A percentile compares a stretch with the other conserved stretches of the same genome.
phyloP scores from a whole-genome alignment of 2,797 vertebrate genomes.

The Lophius americanus region DNA sequence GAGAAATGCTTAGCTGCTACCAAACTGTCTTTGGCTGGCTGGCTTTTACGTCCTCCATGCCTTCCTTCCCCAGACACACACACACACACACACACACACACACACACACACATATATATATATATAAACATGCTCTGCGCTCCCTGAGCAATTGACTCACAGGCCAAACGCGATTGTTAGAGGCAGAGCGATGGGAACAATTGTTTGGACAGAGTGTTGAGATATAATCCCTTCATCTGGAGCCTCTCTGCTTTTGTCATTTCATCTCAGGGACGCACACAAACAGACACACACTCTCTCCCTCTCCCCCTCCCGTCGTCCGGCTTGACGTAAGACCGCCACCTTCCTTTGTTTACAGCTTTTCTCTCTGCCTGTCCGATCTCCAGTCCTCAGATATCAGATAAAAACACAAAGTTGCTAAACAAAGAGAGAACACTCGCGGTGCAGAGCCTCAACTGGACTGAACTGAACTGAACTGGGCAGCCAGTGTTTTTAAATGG shows the following conservation, averaged over 20 bases:
- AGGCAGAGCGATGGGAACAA: slow-evolving; percentile 66
- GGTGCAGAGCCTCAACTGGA: neutral
- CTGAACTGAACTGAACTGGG: no score
- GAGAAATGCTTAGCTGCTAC: no score
- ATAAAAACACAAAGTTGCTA: slow-evolving; percentile 13
- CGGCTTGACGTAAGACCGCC: slow-evolving; percentile 29
- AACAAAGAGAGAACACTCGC: neutral
- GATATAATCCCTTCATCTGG: slow-evolving; percentile 80
- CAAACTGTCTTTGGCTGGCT: no score
- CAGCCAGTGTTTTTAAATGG: neutral
- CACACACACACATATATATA: slow-evolving; percentile 1
- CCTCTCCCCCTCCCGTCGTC: neutral
- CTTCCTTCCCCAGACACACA: no score
- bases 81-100: neutral
- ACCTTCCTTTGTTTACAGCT: slow-evolving; percentile 44
- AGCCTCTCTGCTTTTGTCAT: slow-evolving; percentile 45
- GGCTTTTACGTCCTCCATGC: no score
- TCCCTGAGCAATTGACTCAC: slow-evolving; percentile 48
- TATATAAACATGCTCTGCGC: neutral
- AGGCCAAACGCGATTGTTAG: slow-evolving; percentile 60
- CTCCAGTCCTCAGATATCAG: slow-evolving; percentile 19
- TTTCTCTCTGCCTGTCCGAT: slow-evolving; percentile 17
- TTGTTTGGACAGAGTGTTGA: slow-evolving; percentile 72
- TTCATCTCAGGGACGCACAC: slow-evolving; percentile 34
- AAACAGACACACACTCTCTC: slow-evolving; percentile 8